Conservation (phyloP, 2,113 vertebrate genomes). For the Prionailurus viverrinus region DNA sequence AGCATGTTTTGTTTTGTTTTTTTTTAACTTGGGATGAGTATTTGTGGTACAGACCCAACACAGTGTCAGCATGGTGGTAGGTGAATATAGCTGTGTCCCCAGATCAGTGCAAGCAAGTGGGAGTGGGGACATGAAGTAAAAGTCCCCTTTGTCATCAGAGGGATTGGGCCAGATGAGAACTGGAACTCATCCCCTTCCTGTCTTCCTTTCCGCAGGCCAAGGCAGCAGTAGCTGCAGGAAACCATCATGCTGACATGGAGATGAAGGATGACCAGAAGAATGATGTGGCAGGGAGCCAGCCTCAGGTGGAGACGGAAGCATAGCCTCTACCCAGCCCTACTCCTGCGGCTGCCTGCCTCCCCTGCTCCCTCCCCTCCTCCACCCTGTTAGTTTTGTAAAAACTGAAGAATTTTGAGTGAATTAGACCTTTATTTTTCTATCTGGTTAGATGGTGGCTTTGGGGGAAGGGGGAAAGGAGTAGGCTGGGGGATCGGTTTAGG, state of each 20-base stretch:
- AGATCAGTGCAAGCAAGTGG: neutral
- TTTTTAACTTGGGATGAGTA: neutral
- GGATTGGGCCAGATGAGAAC: neutral
- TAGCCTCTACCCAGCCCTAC: conserved; percentile 75
- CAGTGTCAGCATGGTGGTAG: neutral
- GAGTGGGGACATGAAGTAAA: neutral
- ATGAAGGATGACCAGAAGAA: conserved; percentile 87
- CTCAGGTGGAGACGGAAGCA: conserved; percentile 86
- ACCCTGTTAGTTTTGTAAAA: conserved; percentile 91
- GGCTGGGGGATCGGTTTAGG: conserved; percentile 66
- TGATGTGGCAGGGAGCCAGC: conserved; percentile 80
- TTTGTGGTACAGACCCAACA: fast-evolving
- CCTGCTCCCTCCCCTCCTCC: conserved; percentile 51
- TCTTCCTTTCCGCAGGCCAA: conserved; percentile 74
- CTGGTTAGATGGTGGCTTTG: conserved; percentile 86
- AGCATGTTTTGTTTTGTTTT: neutral
- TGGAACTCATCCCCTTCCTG: neutral
- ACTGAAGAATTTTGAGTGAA: conserved; percentile 90
- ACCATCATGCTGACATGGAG: conserved; percentile 77
- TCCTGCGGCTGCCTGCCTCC: conserved; percentile 69
- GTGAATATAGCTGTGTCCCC: neutral
- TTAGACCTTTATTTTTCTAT: conserved; percentile 93
- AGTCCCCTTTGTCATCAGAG: neutral
- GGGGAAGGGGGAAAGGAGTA: conserved; percentile 80
- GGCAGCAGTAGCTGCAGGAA: conserved; percentile 70